Evolutionary conservation across 1,140 invertebrate species (phyloP), one percentile per base, ranked within the genome.

Genomic region (Cyrtorhinus lividipennis): DNA sequence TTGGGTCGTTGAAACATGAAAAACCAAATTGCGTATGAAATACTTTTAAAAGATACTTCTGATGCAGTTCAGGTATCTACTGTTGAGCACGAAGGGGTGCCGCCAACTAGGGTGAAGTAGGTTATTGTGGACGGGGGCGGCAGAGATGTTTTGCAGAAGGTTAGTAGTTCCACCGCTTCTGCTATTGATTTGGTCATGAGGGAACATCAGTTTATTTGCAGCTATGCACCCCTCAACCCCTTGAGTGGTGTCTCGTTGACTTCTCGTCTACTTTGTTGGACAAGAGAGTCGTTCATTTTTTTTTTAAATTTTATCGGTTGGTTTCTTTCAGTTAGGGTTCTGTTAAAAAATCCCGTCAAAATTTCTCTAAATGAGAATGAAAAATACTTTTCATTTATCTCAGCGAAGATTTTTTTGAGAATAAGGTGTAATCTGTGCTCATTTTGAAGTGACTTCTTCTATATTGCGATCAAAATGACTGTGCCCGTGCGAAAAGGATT

Each of bases 401-500:
- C 15, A 8, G 30, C 5, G 15, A 38, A 38, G 5, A 15, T 15
- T 38, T 8, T 38, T 15, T 15, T 38, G 30, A 38, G 15, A 38
- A 38, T 15, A 38, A 38, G 30, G 30, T 15, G 30, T 38, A 38
- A 8, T 38, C 15, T 38, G 5, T 5, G 15, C 15, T 38, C 15
- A 38, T 38, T 38, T 38, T 38, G 5, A 8, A 8, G 30, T 38
- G 5, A 38, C 30, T 15, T 38, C 15, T 38, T 38, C 30, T 5
- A 15, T 38, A 15, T 38, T 38, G 30, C 15, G 30, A 23, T 22
- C 24, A 61, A 63, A 27, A 67, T 67, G 62, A 56, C 64, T 20
- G 56, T 67, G 46, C 67, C 66, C 24, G 58, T 68, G 2, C 59
- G 44, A 48, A 67, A 30, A 48, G 77, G 73, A 63, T 67, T 77